Evolutionary conservation across 2,888 invertebrate genomes (phyloP), one percentile per base, ranked within the genome.

Genomic region (Portevinia maculata): DNA sequence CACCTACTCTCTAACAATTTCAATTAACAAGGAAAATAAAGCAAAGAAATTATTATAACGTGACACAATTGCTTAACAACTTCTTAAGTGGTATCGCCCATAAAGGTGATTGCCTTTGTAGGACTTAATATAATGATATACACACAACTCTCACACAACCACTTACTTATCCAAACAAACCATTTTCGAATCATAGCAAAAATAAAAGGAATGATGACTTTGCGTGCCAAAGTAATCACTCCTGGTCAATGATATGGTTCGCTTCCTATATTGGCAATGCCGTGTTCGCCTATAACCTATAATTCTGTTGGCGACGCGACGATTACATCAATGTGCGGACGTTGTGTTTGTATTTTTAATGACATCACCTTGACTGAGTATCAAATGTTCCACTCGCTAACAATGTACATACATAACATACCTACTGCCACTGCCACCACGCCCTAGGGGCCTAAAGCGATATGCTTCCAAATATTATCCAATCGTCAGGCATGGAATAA

Each of bases 201-300:
- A 46, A 76, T 24, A 46, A 48, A 39, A 41, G 64, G 55, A 55
- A 39, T 46, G 55, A 64, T 70, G 62, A 57, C 52, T 59, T 69
- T 55, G 60, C 69, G 55, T 62, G 76, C 41, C 15, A 39, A 62
- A 30, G 62, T 44, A 78, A 78, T 70, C 76, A 41, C 62, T 70
- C 24, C 28, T 17, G 48, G 60, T 62, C 53, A 60, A 15, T 44
- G 67, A 53, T 60, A 69, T 21, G 53, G 60, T 21, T 21, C 30
- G 15, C 13, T 9, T 24, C 15, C 21, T 17, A 17, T 24, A 3
- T 46, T 8, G 24, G 8, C 44, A 15, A 8, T 13, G 44, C n/a
- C 34, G 32, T 34, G 52, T 39, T 39, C n/a, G n/a, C n/a, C n/a
- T n/a, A n/a, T n/a, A n/a, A n/a, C n/a, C n/a, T n/a, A n/a, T n/a